Conservation (phyloP, 2,888 invertebrate genomes). For the Hesperia comma region DNA sequence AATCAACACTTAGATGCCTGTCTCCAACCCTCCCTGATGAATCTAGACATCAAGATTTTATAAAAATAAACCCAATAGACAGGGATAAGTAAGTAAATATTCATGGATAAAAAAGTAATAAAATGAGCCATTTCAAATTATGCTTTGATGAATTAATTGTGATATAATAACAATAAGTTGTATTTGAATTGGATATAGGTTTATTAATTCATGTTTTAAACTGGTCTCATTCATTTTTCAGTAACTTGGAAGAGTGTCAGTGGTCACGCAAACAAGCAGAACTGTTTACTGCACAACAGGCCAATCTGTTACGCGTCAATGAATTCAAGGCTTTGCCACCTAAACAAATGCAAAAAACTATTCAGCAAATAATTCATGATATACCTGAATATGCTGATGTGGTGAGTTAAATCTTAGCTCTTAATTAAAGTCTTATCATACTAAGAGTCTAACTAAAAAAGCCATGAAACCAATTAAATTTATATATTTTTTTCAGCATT, state of each 20-base stretch:
- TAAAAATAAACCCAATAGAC: slow-evolving; percentile 72
- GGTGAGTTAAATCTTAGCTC: slow-evolving; percentile 78
- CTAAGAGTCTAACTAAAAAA: too few species aligned
- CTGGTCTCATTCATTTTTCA: slow-evolving; percentile 47
- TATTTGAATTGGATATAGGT: too few species aligned
- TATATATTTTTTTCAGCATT: slow-evolving; percentile 87
- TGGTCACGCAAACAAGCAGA: slow-evolving; percentile 96
- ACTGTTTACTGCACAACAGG: slow-evolving; percentile 94
- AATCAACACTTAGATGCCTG: slow-evolving; percentile 42
- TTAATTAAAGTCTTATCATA: too few species aligned
- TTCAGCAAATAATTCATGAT: slow-evolving; percentile 88
- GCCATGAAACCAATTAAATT: not conserved
- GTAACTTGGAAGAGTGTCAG: slow-evolving; percentile 84
- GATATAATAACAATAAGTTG: too few species aligned
- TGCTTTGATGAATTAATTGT: too few species aligned
- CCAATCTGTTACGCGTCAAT: slow-evolving; percentile 91
- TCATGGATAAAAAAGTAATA: not conserved
- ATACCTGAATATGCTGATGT: slow-evolving; percentile 93
- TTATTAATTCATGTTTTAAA: not conserved
- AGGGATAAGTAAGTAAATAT: slow-evolving; percentile 68
- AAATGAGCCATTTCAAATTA: too few species aligned
- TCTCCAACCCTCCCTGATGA: slow-evolving; percentile 64
- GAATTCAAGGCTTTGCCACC: slow-evolving; percentile 91
- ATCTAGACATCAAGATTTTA: slow-evolving; percentile 65
- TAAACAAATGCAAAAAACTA: slow-evolving; percentile 88